phyloP scores from a whole-genome alignment of 2,888 invertebrate species.

The Brachypalpus laphriformis region DNA sequence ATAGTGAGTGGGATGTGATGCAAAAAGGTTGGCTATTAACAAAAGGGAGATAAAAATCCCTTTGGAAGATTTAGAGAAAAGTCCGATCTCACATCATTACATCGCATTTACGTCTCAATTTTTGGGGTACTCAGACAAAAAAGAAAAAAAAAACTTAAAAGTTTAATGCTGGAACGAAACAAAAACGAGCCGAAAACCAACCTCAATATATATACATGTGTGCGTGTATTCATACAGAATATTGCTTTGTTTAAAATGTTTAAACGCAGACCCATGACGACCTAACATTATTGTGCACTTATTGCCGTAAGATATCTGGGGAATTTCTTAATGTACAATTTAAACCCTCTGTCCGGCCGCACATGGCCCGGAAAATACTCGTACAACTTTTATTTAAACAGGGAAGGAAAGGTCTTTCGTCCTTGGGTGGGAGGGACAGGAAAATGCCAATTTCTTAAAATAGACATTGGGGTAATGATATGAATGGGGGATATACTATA shows the following conservation, averaged over 20 bases:
- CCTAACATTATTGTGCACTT: conserved; percentile 43
- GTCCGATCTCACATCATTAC: conserved; percentile 71
- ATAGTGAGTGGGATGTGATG: conserved; percentile 30
- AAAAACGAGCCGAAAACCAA: conserved; percentile 8
- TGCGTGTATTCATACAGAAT: conserved; percentile 31
- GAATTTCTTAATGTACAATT: conserved; percentile 37
- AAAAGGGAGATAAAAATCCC: conserved; percentile 63
- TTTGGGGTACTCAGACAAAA: conserved; percentile 45
- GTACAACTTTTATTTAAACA: conserved; percentile 8
- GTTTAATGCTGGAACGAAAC: conserved; percentile 26
- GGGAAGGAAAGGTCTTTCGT: not conserved
- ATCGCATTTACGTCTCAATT: conserved; percentile 69
- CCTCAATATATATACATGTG: not conserved
- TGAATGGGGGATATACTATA: not conserved
- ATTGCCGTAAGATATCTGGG: conserved; percentile 40
- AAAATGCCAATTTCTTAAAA: conserved; percentile 1
- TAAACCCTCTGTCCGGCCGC: not conserved
- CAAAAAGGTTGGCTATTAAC: conserved; percentile 72
- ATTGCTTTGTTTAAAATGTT: conserved; percentile 49
- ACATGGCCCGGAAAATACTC: not conserved
- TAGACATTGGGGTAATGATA: not conserved
- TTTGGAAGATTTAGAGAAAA: conserved; percentile 66
- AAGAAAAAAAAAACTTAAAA: conserved; percentile 24
- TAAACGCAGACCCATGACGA: conserved; percentile 15
- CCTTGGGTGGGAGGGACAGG: not conserved